Conservation (phyloP, 2,797 vertebrate genomes). For the Hypotaenidia okinawae region DNA sequence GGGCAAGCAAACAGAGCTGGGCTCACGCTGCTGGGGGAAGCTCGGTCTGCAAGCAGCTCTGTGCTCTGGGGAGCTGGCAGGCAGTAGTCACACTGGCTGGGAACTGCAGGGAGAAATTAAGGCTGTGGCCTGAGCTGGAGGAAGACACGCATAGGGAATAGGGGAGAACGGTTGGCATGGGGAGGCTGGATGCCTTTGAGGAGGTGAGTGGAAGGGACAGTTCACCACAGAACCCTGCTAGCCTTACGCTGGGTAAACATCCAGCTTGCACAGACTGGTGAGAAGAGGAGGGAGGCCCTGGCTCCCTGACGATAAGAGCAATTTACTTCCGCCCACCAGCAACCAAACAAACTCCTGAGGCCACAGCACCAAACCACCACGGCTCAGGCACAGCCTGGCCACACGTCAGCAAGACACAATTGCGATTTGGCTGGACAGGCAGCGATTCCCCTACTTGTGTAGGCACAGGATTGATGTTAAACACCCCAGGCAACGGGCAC, state of each 20-base stretch:
- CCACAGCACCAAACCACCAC: background rate
- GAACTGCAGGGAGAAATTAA: background rate
- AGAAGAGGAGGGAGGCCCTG: background rate
- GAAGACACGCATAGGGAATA: background rate
- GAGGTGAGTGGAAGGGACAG: background rate
- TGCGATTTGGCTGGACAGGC: background rate
- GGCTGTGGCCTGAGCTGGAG: background rate
- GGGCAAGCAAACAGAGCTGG: background rate
- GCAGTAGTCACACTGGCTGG: background rate
- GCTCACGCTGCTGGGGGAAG: accelerated
- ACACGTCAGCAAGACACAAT: background rate
- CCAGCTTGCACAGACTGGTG: background rate
- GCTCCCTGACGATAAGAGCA: accelerated
- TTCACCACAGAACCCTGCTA: background rate
- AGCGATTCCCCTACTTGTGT: accelerated
- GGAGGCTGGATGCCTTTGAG: background rate
- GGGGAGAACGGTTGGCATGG: background rate
- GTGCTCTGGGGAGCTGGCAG: background rate
- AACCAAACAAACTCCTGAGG: background rate
- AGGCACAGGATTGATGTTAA: background rate
- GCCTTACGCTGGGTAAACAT: background rate
- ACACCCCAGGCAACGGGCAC: accelerated
- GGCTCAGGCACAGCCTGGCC: background rate
- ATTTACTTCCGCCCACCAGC: background rate
- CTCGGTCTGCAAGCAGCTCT: background rate